Evolutionary conservation across 2,113 vertebrate genomes (phyloP).

Genomic region (Oreochromis spilurus): DNA sequence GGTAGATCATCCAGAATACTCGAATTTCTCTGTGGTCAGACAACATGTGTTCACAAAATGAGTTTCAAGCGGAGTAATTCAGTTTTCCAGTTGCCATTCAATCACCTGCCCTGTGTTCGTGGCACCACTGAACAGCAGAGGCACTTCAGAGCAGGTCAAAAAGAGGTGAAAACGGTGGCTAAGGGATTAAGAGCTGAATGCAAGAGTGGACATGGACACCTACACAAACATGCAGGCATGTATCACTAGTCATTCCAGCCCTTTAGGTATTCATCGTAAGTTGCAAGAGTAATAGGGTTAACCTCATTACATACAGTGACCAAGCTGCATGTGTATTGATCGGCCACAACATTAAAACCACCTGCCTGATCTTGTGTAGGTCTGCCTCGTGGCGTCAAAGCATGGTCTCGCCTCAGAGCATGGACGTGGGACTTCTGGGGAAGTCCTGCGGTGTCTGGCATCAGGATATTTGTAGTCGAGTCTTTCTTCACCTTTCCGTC

Average conservation of each 20-base stretch:
- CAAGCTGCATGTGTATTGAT: neutral
- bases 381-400: neutral
- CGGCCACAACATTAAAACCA: neutral
- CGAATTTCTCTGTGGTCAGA: neutral
- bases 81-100: slow-evolving; percentile 22
- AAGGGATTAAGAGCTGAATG: neutral
- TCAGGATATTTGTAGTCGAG: neutral
- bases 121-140: slow-evolving; percentile 2
- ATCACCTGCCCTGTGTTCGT: neutral
- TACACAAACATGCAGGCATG: neutral
- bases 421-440: neutral
- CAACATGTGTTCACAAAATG: slow-evolving; percentile 11
- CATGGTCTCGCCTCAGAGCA: neutral
- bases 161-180: slow-evolving; percentile 15
- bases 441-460: neutral
- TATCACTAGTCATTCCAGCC: neutral
- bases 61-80: slow-evolving; percentile 14
- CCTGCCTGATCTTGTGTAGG: neutral
- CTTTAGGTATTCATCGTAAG: neutral
- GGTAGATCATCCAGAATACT: neutral
- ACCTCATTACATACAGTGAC: neutral
- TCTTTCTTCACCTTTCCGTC: neutral
- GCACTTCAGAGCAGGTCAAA: slow-evolving; percentile 20
- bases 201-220: neutral
- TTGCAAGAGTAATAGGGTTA: neutral